A percentile compares a stretch with the other conserved stretches of the same genome.
Evolutionary conservation across 2,113 vertebrate species (phyloP).

Genomic region (Zapornia atra): DNA sequence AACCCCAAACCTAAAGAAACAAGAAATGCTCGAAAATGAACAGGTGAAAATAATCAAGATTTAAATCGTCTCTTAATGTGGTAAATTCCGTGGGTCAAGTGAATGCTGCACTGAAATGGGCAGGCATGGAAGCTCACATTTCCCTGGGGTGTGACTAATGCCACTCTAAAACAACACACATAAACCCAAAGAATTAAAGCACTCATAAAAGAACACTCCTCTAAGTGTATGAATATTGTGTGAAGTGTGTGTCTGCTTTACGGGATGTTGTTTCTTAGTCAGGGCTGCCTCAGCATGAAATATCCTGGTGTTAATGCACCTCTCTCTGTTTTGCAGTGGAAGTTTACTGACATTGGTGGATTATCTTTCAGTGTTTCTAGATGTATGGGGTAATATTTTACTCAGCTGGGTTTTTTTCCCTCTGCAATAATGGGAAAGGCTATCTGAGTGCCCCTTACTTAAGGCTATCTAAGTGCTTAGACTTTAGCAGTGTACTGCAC

Average conservation of each 20-base stretch:
- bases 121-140: conserved; percentile 14
- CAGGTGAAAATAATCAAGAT: conserved; percentile 54
- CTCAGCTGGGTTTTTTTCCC: not conserved
- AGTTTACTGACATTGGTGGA: not conserved
- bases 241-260: not conserved
- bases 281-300: not conserved
- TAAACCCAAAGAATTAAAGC: conserved; percentile 41
- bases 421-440: not conserved
- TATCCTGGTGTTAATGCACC: not conserved
- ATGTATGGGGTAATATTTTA: not conserved
- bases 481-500: not conserved
- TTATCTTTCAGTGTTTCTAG: not conserved
- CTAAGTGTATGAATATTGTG: not conserved
- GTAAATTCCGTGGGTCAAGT: conserved; percentile 30
- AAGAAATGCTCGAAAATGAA: not conserved
- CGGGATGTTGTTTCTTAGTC: not conserved
- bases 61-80: conserved; percentile 39
- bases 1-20: not conserved
- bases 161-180: conserved; percentile 37
- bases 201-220: conserved; percentile 35
- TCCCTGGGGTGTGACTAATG: conserved; percentile 49
- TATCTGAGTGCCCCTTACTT: not conserved
- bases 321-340: not conserved
- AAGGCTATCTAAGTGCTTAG: not conserved
- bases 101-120: not conserved